Conservation (phyloP, 2,888 invertebrate genomes). For the Drosophila seclusa region DNA sequence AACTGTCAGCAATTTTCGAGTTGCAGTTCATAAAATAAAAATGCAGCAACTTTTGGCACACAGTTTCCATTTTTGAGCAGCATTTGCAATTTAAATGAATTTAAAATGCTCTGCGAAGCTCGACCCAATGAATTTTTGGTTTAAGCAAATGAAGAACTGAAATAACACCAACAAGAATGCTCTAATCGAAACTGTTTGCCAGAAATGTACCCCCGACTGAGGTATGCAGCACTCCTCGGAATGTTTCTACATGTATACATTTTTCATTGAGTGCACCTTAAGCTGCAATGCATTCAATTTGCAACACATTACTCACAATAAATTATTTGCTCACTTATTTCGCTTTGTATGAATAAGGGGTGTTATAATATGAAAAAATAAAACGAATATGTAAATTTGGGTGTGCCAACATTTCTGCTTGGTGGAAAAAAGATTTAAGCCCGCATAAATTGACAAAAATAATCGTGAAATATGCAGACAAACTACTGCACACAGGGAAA, state of each 20-base stretch:
- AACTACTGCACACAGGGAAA: slow-evolving; percentile 41
- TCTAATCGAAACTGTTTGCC: background rate
- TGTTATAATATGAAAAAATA: slow-evolving; percentile 10
- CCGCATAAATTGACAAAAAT: slow-evolving; percentile 30
- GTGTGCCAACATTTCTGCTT: slow-evolving; percentile 16
- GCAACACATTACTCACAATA: background rate
- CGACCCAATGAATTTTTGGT: slow-evolving; percentile 56
- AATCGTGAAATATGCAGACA: slow-evolving; percentile 42
- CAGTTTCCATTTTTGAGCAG: slow-evolving; percentile 63
- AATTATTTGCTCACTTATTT: slow-evolving; percentile 9
- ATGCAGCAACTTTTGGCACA: slow-evolving; percentile 66
- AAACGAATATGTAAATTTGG: slow-evolving; percentile 23
- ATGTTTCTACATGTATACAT: background rate
- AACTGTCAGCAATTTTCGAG: slow-evolving; percentile 60
- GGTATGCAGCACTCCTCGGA: too few relatives aligned
- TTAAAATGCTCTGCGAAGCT: slow-evolving; percentile 37
- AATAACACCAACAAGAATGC: slow-evolving; percentile 11
- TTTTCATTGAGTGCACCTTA: background rate
- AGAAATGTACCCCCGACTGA: background rate
- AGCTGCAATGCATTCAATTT: background rate
- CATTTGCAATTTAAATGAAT: slow-evolving; percentile 65
- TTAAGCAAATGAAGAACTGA: slow-evolving; percentile 23
- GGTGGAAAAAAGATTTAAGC: slow-evolving; percentile 24
- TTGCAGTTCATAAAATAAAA: slow-evolving; percentile 64
- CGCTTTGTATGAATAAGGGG: background rate